Evolutionary conservation across 2,797 vertebrate genomes (phyloP).

Genomic region (Ctenopoma kingsleyae): DNA sequence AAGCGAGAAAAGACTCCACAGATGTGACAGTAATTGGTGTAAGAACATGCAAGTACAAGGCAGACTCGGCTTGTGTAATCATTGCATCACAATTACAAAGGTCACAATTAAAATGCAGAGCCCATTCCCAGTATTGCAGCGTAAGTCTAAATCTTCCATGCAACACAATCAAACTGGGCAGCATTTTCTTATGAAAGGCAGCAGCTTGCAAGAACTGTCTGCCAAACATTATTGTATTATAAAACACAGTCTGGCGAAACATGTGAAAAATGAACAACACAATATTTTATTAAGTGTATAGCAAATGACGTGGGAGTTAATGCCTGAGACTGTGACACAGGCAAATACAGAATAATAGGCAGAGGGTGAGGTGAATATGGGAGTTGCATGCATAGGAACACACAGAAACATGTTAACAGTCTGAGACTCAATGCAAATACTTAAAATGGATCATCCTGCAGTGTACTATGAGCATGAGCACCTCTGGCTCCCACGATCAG

Average conservation of each 20-base stretch:
- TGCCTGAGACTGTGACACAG: slow-evolving; percentile 10
- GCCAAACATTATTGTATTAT: slow-evolving; percentile 24
- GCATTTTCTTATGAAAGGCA: not conserved
- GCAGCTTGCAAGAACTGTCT: slow-evolving; percentile 7
- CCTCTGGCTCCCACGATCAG: slow-evolving; percentile 43
- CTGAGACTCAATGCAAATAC: slow-evolving; percentile 21
- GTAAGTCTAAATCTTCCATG: slow-evolving; percentile 2
- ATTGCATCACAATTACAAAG: slow-evolving; percentile 59
- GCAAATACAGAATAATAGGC: slow-evolving; percentile 10
- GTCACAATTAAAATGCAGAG: slow-evolving; percentile 51
- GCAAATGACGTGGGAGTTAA: slow-evolving; percentile 29
- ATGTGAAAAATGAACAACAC: slow-evolving; percentile 22
- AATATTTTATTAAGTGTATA: slow-evolving; percentile 24
- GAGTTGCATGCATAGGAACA: not conserved
- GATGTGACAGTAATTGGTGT: slow-evolving; percentile 62
- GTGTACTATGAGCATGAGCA: slow-evolving; percentile 29
- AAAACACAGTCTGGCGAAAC: slow-evolving; percentile 13
- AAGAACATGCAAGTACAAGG: slow-evolving; percentile 46
- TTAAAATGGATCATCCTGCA: slow-evolving; percentile 33
- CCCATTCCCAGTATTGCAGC: slow-evolving; percentile 23
- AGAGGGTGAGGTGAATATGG: slow-evolving; percentile 6
- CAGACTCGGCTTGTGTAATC: slow-evolving; percentile 44
- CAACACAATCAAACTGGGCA: slow-evolving; percentile 21
- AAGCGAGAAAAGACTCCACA: slow-evolving; percentile 21
- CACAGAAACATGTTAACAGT: not conserved